Conservation (phyloP, 2,888 invertebrate species). For the Caenorhabditis sulstoni region DNA sequence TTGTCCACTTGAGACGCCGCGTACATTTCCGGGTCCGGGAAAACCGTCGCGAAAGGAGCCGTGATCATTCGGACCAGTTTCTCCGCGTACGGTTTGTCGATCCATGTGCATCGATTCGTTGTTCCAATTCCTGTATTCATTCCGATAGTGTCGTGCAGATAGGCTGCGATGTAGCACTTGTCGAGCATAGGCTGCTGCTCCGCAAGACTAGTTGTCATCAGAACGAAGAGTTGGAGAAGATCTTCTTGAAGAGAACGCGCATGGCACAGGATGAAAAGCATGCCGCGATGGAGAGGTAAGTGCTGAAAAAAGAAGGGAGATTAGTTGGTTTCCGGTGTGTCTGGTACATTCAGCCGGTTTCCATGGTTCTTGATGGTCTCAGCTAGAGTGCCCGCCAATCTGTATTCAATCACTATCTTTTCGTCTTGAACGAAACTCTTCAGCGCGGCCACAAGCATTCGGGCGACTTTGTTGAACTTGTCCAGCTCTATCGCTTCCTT, state of each 20-base stretch:
- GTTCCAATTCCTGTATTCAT: constrained; percentile 39
- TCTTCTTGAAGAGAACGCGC: constrained; percentile 30
- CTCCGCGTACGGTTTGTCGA: constrained; percentile 40
- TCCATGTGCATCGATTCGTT: constrained; percentile 38
- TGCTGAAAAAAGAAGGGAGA: constrained; percentile 34
- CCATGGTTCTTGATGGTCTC: constrained; percentile 43
- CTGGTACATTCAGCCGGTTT: constrained; percentile 37
- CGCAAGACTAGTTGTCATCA: constrained; percentile 39
- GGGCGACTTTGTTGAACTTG: constrained; percentile 46
- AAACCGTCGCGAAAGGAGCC: constrained; percentile 37
- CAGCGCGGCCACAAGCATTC: constrained; percentile 49
- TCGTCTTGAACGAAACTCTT: constrained; percentile 36
- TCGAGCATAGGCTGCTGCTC: constrained; percentile 45
- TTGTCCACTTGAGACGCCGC: constrained; percentile 33
- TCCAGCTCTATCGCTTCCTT: constrained; percentile 37
- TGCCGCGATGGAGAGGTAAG: constrained; percentile 49
- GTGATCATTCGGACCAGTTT: constrained; percentile 43
- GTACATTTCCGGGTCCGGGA: constrained; percentile 37
- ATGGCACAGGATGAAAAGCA: constrained; percentile 40
- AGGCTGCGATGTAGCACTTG: constrained; percentile 41
- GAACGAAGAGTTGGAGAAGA: constrained; percentile 27
- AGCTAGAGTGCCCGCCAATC: constrained; percentile 41
- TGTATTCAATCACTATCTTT: constrained; percentile 36
- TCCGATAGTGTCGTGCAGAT: constrained; percentile 49
- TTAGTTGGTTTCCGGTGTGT: background rate